phyloP scores from a whole-genome alignment of 2,797 vertebrate species.

The Gymnothorax reevesii region DNA sequence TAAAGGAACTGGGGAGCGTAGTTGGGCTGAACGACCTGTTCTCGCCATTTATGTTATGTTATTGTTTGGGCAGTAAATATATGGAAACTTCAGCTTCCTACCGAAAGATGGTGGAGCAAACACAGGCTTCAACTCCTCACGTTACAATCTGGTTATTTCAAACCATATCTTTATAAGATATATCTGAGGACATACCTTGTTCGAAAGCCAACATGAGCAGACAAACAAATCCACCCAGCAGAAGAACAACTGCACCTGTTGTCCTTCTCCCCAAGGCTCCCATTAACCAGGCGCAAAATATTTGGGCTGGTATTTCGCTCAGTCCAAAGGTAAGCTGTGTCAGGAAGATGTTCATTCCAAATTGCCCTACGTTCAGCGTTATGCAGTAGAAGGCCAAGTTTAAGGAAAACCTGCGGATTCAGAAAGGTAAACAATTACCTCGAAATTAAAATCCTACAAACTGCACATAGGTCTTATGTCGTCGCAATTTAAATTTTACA shows the following conservation, averaged over 20 bases:
- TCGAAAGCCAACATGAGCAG: constrained; percentile 68
- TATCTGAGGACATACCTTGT: constrained; percentile 63
- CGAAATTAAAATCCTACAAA: not conserved
- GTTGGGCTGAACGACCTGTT: too few species aligned
- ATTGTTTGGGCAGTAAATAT: too few species aligned
- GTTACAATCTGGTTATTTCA: not conserved
- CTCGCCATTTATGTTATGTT: too few species aligned
- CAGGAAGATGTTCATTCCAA: constrained; percentile 82
- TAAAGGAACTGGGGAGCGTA: too few species aligned
- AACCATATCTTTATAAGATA: not conserved
- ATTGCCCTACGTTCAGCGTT: constrained; percentile 76
- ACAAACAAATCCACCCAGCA: constrained; percentile 70
- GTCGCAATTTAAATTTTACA: not conserved
- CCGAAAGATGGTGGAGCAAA: not conserved
- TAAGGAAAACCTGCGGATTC: constrained; percentile 73
- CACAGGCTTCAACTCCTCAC: not conserved
- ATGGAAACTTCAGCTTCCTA: not conserved
- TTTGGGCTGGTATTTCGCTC: constrained; percentile 74
- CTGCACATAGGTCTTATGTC: not conserved
- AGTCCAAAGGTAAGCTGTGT: constrained; percentile 80
- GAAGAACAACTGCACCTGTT: constrained; percentile 62
- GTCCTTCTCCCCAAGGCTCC: constrained; percentile 72
- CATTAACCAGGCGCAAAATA: constrained; percentile 70
- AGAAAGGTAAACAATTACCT: not conserved
- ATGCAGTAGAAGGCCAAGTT: constrained; percentile 77